Evolutionary conservation across 2,888 invertebrate species (phyloP), one percentile per base, ranked within the genome.

Genomic region (Nomada fabriciana): DNA sequence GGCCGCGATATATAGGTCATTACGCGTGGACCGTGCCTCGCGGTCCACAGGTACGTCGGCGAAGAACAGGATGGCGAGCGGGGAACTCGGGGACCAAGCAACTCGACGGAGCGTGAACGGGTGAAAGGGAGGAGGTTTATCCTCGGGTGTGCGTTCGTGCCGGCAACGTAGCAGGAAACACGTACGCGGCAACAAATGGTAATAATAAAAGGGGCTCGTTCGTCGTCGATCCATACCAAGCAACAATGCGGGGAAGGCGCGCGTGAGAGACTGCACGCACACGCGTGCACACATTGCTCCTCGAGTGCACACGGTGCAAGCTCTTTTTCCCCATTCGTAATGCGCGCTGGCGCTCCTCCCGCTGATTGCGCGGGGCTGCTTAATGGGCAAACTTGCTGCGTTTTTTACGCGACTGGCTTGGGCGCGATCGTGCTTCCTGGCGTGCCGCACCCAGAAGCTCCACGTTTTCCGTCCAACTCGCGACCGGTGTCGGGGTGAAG

Each of bases 121-220:
- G 47, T 60, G 20, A 43, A 43, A 50, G 55, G 29, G 47, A 65
- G 29, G 25, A 52, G 75, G 47, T 80, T 77, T 79, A 63, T 77
- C 42, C 36, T 59, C 73, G 59, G 60, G 79, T 47, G 82, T 83
- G 85, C 80, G 79, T 83, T 83, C 82, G 83, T 65, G 80, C 83
- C 86, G 74, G 81, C 84, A 80, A 85, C 87, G 83, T 86, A 86
- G 89, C 88, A 89, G 91, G 89, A 90, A 89, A 89, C 88, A 88
- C 89, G 88, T 90, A 88, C 87, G 87, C 84, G 84, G 86, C 87
- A 90, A 89, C 89, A 88, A 90, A 90, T 89, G 87, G 87, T 90
- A 89, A 91, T 89, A 90, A 91, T 90, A 89, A 90, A 88, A 86
- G 88, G 86, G 85, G 83, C 86, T 89, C 85, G 85, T 89, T 86